Conservation (phyloP, 2,113 vertebrate species). For the Columbina picui region DNA sequence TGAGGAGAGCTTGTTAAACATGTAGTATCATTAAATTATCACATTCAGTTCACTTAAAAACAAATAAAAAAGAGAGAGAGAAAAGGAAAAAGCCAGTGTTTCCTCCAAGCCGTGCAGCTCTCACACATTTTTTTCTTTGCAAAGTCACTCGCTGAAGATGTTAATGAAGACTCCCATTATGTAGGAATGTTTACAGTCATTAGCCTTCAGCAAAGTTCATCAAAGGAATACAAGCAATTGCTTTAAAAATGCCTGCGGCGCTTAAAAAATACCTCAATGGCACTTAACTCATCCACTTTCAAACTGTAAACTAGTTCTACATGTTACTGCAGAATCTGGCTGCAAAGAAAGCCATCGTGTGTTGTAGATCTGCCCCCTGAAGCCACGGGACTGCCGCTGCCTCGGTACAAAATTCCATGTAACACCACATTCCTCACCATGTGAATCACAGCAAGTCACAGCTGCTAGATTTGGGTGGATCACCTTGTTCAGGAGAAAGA, state of each 20-base stretch:
- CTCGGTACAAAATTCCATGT: not conserved
- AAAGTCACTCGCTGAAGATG: not conserved
- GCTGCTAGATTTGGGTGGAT: constrained; percentile 25
- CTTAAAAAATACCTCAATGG: not conserved
- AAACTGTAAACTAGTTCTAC: not conserved
- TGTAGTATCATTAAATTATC: not conserved
- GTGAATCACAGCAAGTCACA: constrained; percentile 13
- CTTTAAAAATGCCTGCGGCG: not conserved
- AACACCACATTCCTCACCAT: not conserved
- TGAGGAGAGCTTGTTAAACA: not conserved
- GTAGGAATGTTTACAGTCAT: constrained; percentile 46
- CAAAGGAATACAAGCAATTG: constrained; percentile 40
- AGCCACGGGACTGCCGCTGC: not conserved
- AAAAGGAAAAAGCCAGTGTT: not conserved
- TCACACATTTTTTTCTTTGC: not conserved
- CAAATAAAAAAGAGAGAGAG: too few relatives aligned
- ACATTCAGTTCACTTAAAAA: not conserved
- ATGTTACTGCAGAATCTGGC: not conserved
- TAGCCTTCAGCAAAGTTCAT: constrained; percentile 41
- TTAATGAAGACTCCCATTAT: constrained; percentile 29
- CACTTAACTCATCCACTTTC: constrained; percentile 1
- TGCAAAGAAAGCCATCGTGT: not conserved
- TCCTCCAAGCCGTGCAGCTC: not conserved
- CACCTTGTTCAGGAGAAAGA: constrained; percentile 21
- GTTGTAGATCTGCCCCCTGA: not conserved